Conservation (phyloP, 2,888 invertebrate genomes). For the Abscondita cerata region DNA sequence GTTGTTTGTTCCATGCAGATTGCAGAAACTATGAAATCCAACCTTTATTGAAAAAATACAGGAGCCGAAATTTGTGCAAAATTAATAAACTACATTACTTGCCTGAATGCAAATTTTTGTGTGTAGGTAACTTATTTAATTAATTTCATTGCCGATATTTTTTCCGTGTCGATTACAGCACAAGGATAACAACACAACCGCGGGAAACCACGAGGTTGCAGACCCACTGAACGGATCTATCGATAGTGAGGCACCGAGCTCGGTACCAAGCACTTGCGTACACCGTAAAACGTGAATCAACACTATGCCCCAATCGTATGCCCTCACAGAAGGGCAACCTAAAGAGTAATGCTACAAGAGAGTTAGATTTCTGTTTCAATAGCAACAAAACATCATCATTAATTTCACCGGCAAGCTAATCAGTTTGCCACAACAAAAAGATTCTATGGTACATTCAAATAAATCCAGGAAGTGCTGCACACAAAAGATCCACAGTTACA, state of each 20-base stretch:
- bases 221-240: conserved; percentile 26
- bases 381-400: background rate
- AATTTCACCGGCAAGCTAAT: background rate
- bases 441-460: too few species aligned
- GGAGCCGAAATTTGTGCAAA: too few species aligned
- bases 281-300: conserved; percentile 19
- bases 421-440: too few species aligned
- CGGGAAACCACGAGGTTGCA: conserved; percentile 23
- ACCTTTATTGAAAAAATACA: too few species aligned
- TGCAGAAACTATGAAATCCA: too few species aligned
- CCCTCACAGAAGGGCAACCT: conserved; percentile 2
- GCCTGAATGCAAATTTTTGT: background rate
- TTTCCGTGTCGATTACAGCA: conserved; percentile 1
- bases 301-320: conserved; percentile 10
- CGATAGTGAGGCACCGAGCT: conserved; percentile 17
- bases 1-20: background rate
- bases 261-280: conserved; percentile 19
- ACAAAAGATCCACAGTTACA: too few species aligned
- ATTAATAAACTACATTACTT: too few species aligned
- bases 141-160: too few species aligned
- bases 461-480: too few species aligned
- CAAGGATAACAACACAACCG: conserved; percentile 10
- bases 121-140: too few species aligned
- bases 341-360: background rate
- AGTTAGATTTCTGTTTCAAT: background rate